Evolutionary conservation across 1,140 invertebrate genomes (phyloP).

Genomic region (Polyergus mexicanus): DNA sequence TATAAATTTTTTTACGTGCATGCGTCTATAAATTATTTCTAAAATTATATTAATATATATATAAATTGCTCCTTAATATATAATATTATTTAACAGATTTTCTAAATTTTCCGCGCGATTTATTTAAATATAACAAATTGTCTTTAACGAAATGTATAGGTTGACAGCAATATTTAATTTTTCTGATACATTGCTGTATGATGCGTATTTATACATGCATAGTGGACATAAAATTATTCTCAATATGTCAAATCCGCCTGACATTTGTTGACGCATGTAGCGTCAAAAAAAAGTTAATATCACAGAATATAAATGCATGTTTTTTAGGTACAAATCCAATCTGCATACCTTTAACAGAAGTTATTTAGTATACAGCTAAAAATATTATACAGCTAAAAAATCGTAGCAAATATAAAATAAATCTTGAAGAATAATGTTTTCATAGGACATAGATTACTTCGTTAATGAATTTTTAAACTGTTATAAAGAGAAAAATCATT

Average conservation of each 20-base stretch:
- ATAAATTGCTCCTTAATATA: background rate
- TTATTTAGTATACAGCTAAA: background rate
- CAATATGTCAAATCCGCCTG: background rate
- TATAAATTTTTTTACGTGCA: background rate
- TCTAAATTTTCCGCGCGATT: background rate
- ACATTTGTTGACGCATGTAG: slow-evolving; percentile 10
- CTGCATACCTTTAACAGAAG: background rate
- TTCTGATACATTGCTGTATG: slow-evolving; percentile 16
- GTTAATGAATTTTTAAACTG: background rate
- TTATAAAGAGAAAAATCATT: background rate
- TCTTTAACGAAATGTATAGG: background rate
- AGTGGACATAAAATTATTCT: slow-evolving; percentile 23
- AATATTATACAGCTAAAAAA: background rate
- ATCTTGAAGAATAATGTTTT: background rate
- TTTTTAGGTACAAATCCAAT: background rate
- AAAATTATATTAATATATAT: background rate
- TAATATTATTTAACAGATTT: background rate
- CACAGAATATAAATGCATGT: slow-evolving; percentile 2
- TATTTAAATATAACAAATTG: background rate
- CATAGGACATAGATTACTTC: background rate
- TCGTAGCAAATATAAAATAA: background rate
- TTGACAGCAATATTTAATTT: slow-evolving; percentile 32
- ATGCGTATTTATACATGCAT: background rate
- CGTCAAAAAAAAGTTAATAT: slow-evolving; percentile 8
- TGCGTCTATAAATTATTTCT: background rate